Evolutionary conservation across 2,113 vertebrate species (phyloP).

Genomic region (Pogona vitticeps): DNA sequence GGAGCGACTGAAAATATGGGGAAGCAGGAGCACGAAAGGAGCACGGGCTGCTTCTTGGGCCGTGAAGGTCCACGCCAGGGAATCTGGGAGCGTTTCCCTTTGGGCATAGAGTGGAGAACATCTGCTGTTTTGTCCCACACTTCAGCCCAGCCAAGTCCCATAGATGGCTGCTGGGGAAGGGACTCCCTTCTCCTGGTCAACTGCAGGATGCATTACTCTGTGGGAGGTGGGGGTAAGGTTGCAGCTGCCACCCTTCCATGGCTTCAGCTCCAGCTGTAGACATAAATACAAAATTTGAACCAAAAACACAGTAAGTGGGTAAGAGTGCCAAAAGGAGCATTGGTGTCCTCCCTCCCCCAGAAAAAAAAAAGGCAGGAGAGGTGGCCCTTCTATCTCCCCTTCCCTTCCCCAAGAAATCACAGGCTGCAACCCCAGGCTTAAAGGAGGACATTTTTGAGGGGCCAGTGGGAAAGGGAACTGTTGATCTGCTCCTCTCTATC

Average conservation of each 20-base stretch:
- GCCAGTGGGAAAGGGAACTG: constrained; percentile 53
- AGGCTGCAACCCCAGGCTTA: constrained; percentile 47
- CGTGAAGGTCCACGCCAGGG: constrained; percentile 49
- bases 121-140: constrained; percentile 42
- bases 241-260: constrained; percentile 55
- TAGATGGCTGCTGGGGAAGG: not conserved
- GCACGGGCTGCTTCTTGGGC: constrained; percentile 52
- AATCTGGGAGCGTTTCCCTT: constrained; percentile 59
- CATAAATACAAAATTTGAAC: constrained; percentile 44
- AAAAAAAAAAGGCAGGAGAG: constrained; percentile 55
- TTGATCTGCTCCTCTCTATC: constrained; percentile 56
- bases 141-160: not conserved
- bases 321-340: constrained; percentile 69
- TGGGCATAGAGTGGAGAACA: constrained; percentile 64
- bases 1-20: constrained; percentile 65
- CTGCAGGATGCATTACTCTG: constrained; percentile 40
- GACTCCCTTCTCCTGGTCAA: constrained; percentile 27
- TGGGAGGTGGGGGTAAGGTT: constrained; percentile 22
- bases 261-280: constrained; percentile 58
- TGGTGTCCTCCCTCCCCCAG: constrained; percentile 35
- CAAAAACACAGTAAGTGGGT: constrained; percentile 48
- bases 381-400: constrained; percentile 22
- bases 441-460: constrained; percentile 57
- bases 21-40: constrained; percentile 27
- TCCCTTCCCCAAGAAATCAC: constrained; percentile 2